phyloP scores from a whole-genome alignment of 2,888 invertebrate genomes.

The Oscheius onirici region DNA sequence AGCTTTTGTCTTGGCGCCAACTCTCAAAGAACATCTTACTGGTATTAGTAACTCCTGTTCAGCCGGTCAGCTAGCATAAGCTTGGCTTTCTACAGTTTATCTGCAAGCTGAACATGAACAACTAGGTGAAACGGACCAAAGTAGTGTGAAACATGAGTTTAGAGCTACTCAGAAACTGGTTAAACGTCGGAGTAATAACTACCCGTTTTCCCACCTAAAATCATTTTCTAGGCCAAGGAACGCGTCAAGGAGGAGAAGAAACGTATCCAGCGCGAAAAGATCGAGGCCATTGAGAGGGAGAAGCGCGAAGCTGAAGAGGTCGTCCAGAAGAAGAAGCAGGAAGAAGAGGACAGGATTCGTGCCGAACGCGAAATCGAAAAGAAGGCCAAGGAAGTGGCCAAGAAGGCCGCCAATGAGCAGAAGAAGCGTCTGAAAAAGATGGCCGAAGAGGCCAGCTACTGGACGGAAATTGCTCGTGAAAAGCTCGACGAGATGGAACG shows the following conservation, averaged over 20 bases:
- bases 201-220: too few relatives aligned
- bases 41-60: too few relatives aligned
- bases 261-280: constrained; percentile 38
- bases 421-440: constrained; percentile 87
- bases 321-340: constrained; percentile 49
- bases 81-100: too few relatives aligned
- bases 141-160: too few relatives aligned
- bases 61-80: too few relatives aligned
- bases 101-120: too few relatives aligned
- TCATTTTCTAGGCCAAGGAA: constrained; percentile 57
- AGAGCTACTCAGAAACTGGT: too few relatives aligned
- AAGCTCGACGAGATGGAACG: constrained; percentile 63
- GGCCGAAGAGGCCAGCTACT: constrained; percentile 51
- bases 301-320: constrained; percentile 58
- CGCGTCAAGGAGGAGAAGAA: constrained; percentile 49
- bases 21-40: too few relatives aligned
- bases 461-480: constrained; percentile 54
- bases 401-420: constrained; percentile 79
- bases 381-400: constrained; percentile 71
- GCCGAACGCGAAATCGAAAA: constrained; percentile 58
- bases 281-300: constrained; percentile 50
- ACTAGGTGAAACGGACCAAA: too few relatives aligned
- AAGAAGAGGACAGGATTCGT: constrained; percentile 42
- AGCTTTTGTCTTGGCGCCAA: too few relatives aligned
- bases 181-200: too few relatives aligned